phyloP scores from a whole-genome alignment of 92 coral and sea anemone genomes.

The Porites lobata region DNA sequence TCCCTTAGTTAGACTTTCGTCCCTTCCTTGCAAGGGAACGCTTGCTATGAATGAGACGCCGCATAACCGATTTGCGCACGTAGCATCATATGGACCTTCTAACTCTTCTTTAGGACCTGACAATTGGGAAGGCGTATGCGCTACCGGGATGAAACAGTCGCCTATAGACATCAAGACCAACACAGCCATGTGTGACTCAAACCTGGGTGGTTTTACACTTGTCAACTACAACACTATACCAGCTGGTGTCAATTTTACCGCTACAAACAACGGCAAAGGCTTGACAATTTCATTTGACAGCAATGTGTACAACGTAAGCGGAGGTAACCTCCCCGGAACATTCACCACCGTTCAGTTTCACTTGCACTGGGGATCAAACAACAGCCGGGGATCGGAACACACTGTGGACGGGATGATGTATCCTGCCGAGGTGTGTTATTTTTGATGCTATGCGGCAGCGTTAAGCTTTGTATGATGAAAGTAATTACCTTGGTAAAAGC shows the following conservation, averaged over 20 bases:
- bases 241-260: neutral
- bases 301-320: constrained; percentile 29
- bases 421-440: constrained; percentile 71
- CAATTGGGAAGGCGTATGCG: constrained; percentile 37
- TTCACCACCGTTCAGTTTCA: constrained; percentile 53
- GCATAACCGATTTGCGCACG: too few relatives aligned
- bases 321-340: constrained; percentile 60
- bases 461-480: too few relatives aligned
- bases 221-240: constrained; percentile 16
- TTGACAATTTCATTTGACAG: neutral
- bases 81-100: too few relatives aligned
- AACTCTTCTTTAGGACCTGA: constrained; percentile 36
- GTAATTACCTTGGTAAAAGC: too few relatives aligned
- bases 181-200: constrained; percentile 17
- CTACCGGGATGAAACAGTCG: constrained; percentile 43
- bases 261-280: neutral
- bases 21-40: too few relatives aligned
- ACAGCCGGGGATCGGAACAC: constrained; percentile 77
- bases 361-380: constrained; percentile 77
- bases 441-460: neutral
- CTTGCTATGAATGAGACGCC: too few relatives aligned
- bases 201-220: constrained; percentile 2
- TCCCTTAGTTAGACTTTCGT: too few relatives aligned
- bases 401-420: constrained; percentile 61
- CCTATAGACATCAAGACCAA: constrained; percentile 52